These are phyloP conservation scores for Asobara japonica DNA, from an alignment of 1,140 invertebrate genomes.

Conservation along the genomic window DNA sequence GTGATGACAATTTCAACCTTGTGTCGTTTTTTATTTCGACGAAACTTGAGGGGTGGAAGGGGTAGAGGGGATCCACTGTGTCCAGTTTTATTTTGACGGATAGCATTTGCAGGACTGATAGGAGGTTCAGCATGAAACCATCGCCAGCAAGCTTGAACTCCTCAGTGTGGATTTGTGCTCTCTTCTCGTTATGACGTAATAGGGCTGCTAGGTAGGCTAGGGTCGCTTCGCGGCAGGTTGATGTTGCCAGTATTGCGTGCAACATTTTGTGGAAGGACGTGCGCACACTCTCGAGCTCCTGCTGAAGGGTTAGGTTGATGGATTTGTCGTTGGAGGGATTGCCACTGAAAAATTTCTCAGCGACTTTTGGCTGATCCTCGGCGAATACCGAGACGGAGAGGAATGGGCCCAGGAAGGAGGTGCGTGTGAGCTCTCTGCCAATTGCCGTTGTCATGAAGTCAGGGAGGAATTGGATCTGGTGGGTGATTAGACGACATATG, in stretches of 20 bases:
- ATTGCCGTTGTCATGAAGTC: slow-evolving; percentile 75
- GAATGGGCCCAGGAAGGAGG: slow-evolving; percentile 90
- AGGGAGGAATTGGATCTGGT: slow-evolving; percentile 81
- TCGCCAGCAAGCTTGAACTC: slow-evolving; percentile 87
- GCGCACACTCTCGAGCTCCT: slow-evolving; percentile 78
- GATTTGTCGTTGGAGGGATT: slow-evolving; percentile 68
- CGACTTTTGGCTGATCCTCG: slow-evolving; percentile 88
- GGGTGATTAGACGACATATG: slow-evolving; percentile 80
- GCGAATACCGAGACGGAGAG: slow-evolving; percentile 90
- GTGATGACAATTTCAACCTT: slow-evolving; percentile 81
- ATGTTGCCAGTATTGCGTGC: slow-evolving; percentile 85
- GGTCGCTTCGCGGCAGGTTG: slow-evolving; percentile 76
- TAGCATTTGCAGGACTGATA: slow-evolving; percentile 89
- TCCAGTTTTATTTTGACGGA: slow-evolving; percentile 86
- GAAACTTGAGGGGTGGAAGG: slow-evolving; percentile 83
- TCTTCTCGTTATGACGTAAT: slow-evolving; percentile 83
- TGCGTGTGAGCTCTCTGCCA: slow-evolving; percentile 84
- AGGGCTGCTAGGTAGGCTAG: slow-evolving; percentile 82
- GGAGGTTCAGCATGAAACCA: slow-evolving; percentile 94
- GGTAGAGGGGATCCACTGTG: slow-evolving; percentile 87
- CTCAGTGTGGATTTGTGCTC: slow-evolving; percentile 90
- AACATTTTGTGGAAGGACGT: slow-evolving; percentile 82
- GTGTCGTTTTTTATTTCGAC: slow-evolving; percentile 87
- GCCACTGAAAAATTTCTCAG: slow-evolving; percentile 73
- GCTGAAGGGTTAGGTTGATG: slow-evolving; percentile 73